Evolutionary conservation across 1,140 invertebrate species (phyloP).

Genomic region (Andrena cerasifolii): DNA sequence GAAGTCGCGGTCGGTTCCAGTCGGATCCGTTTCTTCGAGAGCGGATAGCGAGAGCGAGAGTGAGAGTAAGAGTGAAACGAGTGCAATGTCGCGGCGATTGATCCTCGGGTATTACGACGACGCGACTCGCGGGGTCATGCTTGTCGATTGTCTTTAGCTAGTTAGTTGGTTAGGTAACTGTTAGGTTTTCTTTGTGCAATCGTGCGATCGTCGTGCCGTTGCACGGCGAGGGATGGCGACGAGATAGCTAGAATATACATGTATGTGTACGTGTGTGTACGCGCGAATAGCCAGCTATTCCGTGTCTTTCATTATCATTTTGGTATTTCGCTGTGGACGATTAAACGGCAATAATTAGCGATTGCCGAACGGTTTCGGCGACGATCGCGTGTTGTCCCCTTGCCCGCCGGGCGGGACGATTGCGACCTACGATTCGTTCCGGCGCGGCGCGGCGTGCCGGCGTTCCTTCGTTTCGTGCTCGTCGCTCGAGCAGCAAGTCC

Average conservation of each 20-base stretch:
- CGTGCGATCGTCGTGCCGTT: constrained; percentile 28
- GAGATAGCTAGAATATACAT: constrained; percentile 29
- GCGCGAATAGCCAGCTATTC: constrained; percentile 12
- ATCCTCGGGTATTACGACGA: constrained; percentile 33
- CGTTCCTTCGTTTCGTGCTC: constrained; percentile 23
- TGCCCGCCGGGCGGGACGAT: background rate
- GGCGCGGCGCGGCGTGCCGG: no score
- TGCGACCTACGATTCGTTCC: background rate
- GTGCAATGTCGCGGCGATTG: constrained; percentile 58
- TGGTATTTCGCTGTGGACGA: constrained; percentile 39
- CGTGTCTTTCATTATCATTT: constrained; percentile 11
- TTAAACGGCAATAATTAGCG: constrained; percentile 53
- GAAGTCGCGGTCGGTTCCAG: background rate
- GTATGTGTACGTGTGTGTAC: constrained; percentile 10
- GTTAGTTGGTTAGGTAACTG: constrained; percentile 41
- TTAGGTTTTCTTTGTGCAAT: constrained; percentile 52
- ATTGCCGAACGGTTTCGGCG: constrained; percentile 6
- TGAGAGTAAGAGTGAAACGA: no score
- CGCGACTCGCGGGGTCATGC: constrained; percentile 21
- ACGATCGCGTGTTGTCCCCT: background rate
- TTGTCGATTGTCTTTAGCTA: constrained; percentile 49
- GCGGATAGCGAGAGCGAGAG: no score
- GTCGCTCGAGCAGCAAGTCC: background rate
- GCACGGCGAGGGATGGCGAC: constrained; percentile 29
- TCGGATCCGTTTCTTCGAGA: constrained; percentile 3